phyloP scores from a whole-genome alignment of 2,113 vertebrate species.

The Labrus mixtus region DNA sequence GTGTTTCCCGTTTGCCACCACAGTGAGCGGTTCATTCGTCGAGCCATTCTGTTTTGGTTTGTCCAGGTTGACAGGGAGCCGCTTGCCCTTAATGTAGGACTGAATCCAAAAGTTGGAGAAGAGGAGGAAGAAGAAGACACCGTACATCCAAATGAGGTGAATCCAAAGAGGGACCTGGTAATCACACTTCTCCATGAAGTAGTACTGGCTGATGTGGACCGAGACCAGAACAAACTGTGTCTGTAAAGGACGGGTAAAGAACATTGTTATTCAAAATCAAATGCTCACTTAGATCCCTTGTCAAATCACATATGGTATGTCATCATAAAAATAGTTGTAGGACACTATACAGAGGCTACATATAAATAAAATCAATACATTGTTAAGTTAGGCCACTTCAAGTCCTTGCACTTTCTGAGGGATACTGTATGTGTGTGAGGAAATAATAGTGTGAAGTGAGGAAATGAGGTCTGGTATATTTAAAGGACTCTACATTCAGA shows the following conservation, averaged over 20 bases:
- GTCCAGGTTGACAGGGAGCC: slow-evolving; percentile 81
- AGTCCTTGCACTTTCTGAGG: too few species aligned
- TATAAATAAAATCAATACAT: too few species aligned
- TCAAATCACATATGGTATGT: too few species aligned
- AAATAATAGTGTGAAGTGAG: too few species aligned
- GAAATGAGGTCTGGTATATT: too few species aligned
- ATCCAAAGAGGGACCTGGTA: slow-evolving; percentile 95
- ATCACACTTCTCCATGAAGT: slow-evolving; percentile 94
- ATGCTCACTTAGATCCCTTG: background rate
- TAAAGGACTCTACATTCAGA: too few species aligned
- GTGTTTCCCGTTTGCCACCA: slow-evolving; percentile 76
- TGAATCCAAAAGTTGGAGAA: slow-evolving; percentile 99
- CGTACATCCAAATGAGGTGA: slow-evolving; percentile 97
- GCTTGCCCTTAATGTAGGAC: slow-evolving; percentile 94
- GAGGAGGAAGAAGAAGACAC: slow-evolving; percentile 94
- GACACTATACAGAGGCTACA: too few species aligned
- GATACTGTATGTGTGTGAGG: too few species aligned
- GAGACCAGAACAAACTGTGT: slow-evolving; percentile 94
- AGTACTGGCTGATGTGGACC: slow-evolving; percentile 95
- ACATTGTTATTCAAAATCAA: background rate
- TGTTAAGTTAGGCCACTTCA: too few species aligned
- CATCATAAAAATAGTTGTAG: too few species aligned
- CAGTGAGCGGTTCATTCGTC: slow-evolving; percentile 31
- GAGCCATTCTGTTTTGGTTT: slow-evolving; percentile 67
- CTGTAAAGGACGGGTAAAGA: slow-evolving; percentile 71